phyloP scores from a whole-genome alignment of 2,888 invertebrate genomes.

The Patella pellucida region DNA sequence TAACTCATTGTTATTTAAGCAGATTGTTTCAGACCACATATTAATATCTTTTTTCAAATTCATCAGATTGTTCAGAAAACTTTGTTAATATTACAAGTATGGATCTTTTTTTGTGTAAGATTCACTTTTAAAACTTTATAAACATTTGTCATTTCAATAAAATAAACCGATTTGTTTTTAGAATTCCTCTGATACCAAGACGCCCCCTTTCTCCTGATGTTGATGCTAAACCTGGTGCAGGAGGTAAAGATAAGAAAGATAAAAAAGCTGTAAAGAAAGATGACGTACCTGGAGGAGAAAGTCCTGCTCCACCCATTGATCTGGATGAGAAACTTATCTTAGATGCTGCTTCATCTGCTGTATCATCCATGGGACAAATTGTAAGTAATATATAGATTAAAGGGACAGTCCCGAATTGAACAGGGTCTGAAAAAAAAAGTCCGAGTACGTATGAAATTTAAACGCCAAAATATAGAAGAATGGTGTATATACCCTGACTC shows the following conservation, averaged over 20 bases:
- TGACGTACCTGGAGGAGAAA: conserved; percentile 51
- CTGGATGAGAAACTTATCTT: conserved; percentile 66
- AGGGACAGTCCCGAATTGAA: too few relatives aligned
- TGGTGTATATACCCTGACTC: too few relatives aligned
- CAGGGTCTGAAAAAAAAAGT: too few relatives aligned
- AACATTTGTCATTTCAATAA: background rate
- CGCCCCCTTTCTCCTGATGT: conserved; percentile 63
- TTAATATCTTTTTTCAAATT: too few relatives aligned
- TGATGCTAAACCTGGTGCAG: conserved; percentile 56
- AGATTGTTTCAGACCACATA: too few relatives aligned
- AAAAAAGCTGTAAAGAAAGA: conserved; percentile 52
- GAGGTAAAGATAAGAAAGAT: conserved; percentile 54
- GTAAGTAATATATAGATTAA: conserved; percentile 50
- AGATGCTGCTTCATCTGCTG: conserved; percentile 59
- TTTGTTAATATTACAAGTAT: conserved; percentile 21
- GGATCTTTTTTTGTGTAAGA: conserved; percentile 3
- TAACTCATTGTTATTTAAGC: too few relatives aligned
- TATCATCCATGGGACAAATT: conserved; percentile 54
- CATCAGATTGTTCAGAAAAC: conserved; percentile 27
- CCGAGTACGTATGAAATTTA: too few relatives aligned
- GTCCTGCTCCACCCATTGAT: conserved; percentile 60
- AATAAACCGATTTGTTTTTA: conserved; percentile 28
- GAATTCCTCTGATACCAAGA: conserved; percentile 68
- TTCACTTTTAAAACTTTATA: conserved; percentile 1
- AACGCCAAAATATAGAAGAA: too few relatives aligned